A percentile compares a stretch with the other conserved stretches of the same genome.
phyloP scores from a whole-genome alignment of 2,888 invertebrate species.

The Cerastoderma edule region DNA sequence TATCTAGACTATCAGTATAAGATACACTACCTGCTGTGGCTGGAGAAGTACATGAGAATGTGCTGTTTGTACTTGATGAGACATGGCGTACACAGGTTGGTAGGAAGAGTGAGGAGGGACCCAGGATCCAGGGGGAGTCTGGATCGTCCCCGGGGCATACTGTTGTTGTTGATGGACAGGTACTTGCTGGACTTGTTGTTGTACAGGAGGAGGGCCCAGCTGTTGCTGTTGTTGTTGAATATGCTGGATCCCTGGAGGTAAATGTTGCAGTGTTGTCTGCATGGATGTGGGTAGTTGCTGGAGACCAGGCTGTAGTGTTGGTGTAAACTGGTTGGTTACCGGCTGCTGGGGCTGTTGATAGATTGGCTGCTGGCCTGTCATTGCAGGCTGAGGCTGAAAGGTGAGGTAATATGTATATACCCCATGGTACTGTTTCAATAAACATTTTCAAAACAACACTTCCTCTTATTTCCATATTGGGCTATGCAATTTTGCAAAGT shows the following conservation, averaged over 20 bases:
- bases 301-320: slow-evolving; percentile 9
- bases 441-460: too few relatives aligned
- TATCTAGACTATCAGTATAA: too few relatives aligned
- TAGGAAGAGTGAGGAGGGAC: not conserved
- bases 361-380: slow-evolving; percentile 41
- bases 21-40: too few relatives aligned
- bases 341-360: slow-evolving; percentile 44
- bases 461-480: too few relatives aligned
- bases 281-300: slow-evolving; percentile 27
- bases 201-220: not conserved
- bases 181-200: slow-evolving; percentile 1
- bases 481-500: too few relatives aligned
- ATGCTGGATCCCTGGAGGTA: slow-evolving; percentile 21
- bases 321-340: slow-evolving; percentile 33
- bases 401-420: too few relatives aligned
- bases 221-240: slow-evolving; percentile 31
- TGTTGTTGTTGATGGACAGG: slow-evolving; percentile 18
- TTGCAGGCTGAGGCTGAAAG: slow-evolving; percentile 25
- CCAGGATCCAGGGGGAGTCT: slow-evolving; percentile 21
- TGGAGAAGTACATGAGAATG: too few relatives aligned
- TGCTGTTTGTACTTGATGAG: too few relatives aligned
- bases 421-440: too few relatives aligned
- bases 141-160: slow-evolving; percentile 5
- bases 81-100: not conserved
- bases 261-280: slow-evolving; percentile 23